Conservation (phyloP, 2,113 vertebrate genomes). For the Bos taurus region DNA sequence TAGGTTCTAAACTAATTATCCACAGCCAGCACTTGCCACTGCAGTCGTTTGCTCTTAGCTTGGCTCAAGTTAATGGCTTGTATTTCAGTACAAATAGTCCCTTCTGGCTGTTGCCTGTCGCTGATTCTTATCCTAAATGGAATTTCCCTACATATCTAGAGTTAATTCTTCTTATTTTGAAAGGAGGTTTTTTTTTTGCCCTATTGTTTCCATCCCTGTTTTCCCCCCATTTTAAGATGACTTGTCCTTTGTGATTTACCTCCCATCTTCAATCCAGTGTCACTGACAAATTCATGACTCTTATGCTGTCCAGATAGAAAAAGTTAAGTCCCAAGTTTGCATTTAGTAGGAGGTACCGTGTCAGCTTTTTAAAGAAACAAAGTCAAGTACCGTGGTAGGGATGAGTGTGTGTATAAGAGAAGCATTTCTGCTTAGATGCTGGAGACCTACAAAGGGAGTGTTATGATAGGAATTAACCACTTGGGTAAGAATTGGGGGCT, state of each 20-base stretch:
- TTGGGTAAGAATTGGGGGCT: neutral
- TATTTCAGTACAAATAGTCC: constrained; percentile 81
- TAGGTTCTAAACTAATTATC: constrained; percentile 85
- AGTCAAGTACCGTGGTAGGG: neutral
- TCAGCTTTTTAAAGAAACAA: neutral
- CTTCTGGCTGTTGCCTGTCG: constrained; percentile 79
- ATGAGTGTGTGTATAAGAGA: neutral
- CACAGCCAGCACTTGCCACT: constrained; percentile 75
- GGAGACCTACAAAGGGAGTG: neutral
- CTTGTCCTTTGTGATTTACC: neutral
- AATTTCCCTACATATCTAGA: constrained; percentile 76
- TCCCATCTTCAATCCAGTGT: neutral
- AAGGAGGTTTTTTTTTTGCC: constrained; percentile 50
- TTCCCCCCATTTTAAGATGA: neutral
- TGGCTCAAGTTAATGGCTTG: constrained; percentile 82
- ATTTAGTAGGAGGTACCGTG: neutral
- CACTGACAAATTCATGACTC: neutral
- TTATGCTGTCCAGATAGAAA: neutral
- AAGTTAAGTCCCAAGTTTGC: neutral
- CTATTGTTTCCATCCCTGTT: neutral
- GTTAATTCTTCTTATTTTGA: constrained; percentile 67
- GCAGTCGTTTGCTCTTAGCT: constrained; percentile 79
- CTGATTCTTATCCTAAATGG: constrained; percentile 81
- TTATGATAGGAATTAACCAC: neutral
- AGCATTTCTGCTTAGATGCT: neutral